phyloP scores from a whole-genome alignment of 2,113 vertebrate genomes.

The Notechis scutatus region DNA sequence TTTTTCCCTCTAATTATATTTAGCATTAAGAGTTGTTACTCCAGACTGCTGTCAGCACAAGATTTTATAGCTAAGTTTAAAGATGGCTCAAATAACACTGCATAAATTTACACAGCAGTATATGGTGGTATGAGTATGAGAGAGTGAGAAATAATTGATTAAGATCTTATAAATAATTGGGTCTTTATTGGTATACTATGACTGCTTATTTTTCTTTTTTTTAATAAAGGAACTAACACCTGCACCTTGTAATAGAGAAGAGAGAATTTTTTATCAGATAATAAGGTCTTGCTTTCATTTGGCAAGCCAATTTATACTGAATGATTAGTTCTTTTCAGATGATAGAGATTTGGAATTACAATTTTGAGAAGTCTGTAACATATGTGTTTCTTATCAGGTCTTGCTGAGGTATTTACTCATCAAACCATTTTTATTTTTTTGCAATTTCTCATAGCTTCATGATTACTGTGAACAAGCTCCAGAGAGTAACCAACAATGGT shows the following conservation, averaged over 20 bases:
- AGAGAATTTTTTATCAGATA: neutral
- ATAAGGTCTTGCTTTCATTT: neutral
- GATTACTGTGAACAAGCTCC: neutral
- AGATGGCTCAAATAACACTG: neutral
- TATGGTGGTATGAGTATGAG: neutral
- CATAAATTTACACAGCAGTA: neutral
- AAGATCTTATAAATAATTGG: neutral
- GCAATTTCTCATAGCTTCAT: neutral
- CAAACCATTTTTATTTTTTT: neutral
- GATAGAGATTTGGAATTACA: neutral
- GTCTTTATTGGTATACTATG: neutral
- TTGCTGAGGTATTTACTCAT: neutral
- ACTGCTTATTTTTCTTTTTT: neutral
- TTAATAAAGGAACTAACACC: neutral
- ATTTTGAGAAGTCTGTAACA: neutral
- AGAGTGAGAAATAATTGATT: neutral
- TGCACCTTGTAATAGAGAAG: neutral
- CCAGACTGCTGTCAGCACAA: neutral
- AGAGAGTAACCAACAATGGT: neutral
- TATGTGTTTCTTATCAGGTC: neutral
- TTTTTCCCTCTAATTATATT: neutral
- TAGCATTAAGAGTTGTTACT: neutral
- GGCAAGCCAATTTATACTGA: neutral
- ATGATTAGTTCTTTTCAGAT: neutral
- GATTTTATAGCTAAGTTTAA: neutral